These are phyloP conservation scores for Dunckerocampus dactyliophorus DNA, from an alignment of 2,113 vertebrate species.

Conservation along the genomic window DNA sequence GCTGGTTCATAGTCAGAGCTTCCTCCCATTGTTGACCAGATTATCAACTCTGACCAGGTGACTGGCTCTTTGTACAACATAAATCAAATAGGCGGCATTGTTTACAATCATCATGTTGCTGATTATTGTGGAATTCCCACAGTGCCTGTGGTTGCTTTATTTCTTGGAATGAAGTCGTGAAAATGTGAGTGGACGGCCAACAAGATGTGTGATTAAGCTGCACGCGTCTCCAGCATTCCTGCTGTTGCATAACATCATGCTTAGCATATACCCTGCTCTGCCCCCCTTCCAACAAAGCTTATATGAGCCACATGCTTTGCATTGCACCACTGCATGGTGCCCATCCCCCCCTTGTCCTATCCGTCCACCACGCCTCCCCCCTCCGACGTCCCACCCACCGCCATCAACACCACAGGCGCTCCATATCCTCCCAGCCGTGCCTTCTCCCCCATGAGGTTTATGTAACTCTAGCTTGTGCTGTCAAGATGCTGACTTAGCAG, in stretches of 20 bases:
- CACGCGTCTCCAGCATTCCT: neutral
- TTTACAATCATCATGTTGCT: neutral
- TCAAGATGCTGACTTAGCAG: slow-evolving; percentile 46
- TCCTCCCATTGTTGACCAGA: slow-evolving; percentile 41
- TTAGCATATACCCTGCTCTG: slow-evolving; percentile 12
- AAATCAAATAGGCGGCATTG: neutral
- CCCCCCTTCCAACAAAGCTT: slow-evolving; percentile 9
- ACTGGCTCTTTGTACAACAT: slow-evolving; percentile 1
- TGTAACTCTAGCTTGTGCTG: slow-evolving; percentile 39
- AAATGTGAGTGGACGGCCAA: neutral
- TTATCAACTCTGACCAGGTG: slow-evolving; percentile 26
- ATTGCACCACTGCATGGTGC: slow-evolving; percentile 34
- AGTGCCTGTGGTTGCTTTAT: slow-evolving; percentile 2
- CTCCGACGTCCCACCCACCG: slow-evolving; percentile 7
- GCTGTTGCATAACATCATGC: slow-evolving; percentile 34
- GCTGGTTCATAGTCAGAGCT: slow-evolving; percentile 27
- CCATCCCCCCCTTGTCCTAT: slow-evolving; percentile 32
- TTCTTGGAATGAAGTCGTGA: too few relatives aligned
- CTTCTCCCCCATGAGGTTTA: slow-evolving; percentile 13
- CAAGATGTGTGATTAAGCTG: neutral
- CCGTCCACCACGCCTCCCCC: neutral
- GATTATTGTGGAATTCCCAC: neutral
- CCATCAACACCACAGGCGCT: neutral
- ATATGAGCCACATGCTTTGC: slow-evolving; percentile 36
- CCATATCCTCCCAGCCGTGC: neutral